Conservation (phyloP, 1,140 invertebrate species). For the Harlomillsia oculata region DNA sequence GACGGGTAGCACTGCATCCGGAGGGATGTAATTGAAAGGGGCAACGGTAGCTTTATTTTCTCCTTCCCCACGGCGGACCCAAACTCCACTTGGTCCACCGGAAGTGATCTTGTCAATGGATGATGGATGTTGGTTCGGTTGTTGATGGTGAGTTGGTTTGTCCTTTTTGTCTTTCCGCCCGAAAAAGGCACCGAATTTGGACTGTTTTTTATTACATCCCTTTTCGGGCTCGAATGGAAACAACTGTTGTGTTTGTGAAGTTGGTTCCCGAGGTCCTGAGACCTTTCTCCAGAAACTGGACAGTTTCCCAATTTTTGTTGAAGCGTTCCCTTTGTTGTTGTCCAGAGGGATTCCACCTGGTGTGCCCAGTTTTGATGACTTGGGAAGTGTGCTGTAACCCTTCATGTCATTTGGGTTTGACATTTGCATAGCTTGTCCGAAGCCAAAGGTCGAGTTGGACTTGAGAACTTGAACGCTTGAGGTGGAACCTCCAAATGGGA, state of each 20-base stretch:
- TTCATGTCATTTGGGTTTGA: slow-evolving; percentile 11
- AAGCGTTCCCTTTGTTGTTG: neutral
- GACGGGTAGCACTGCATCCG: too few relatives aligned
- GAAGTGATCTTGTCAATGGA: neutral
- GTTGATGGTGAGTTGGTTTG: neutral
- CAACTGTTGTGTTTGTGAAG: slow-evolving; percentile 13
- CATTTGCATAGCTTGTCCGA: slow-evolving; percentile 16
- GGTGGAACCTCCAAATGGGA: slow-evolving; percentile 1
- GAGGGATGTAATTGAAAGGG: slow-evolving; percentile 27
- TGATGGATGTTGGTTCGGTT: neutral
- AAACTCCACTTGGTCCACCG: neutral
- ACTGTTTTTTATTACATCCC: neutral
- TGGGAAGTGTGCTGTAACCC: slow-evolving; percentile 20
- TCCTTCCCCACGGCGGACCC: slow-evolving; percentile 21
- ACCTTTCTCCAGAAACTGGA: slow-evolving; percentile 19
- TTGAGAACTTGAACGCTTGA: slow-evolving; percentile 7
- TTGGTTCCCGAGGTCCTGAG: too few relatives aligned
- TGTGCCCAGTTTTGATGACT: slow-evolving; percentile 13
- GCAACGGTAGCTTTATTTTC: slow-evolving; percentile 25
- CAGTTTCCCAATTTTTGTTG: slow-evolving; percentile 12
- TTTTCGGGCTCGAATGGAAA: neutral
- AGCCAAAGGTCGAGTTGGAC: neutral
- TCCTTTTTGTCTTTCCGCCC: slow-evolving; percentile 15
- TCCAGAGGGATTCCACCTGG: neutral
- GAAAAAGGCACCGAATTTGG: slow-evolving; percentile 16